Percentiles rank a stretch among this genome's conserved stretches.
Evolutionary conservation across 1,140 invertebrate genomes (phyloP).

Genomic region (Cyclargus thomasi): DNA sequence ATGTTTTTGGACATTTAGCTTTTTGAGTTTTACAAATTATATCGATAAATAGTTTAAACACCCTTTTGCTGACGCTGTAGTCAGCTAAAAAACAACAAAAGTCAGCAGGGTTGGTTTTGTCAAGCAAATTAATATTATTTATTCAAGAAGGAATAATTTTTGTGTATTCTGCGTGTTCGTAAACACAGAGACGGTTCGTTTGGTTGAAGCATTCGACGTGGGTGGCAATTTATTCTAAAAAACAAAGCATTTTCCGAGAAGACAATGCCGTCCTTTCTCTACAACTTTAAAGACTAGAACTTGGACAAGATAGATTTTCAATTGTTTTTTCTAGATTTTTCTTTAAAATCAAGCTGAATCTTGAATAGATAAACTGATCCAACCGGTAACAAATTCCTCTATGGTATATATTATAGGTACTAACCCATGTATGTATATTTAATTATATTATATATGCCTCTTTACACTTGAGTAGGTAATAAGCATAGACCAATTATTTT

Average conservation of each 20-base stretch:
- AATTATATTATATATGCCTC: too few species aligned
- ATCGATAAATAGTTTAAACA: too few species aligned
- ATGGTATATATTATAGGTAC: too few species aligned
- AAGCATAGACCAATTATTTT: too few species aligned
- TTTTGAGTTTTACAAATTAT: too few species aligned
- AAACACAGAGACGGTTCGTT: conserved; percentile 12
- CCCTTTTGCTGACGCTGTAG: not conserved
- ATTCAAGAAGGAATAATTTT: conserved; percentile 16
- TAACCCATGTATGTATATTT: too few species aligned
- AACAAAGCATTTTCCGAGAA: not conserved
- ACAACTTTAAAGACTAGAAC: not conserved
- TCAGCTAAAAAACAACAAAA: not conserved
- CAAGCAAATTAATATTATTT: not conserved
- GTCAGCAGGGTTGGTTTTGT: not conserved
- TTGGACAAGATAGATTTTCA: not conserved
- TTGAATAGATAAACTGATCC: too few species aligned
- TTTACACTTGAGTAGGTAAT: too few species aligned
- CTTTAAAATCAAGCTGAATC: too few species aligned
- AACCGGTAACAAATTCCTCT: too few species aligned
- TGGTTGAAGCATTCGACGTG: not conserved
- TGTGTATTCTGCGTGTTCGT: conserved; percentile 12
- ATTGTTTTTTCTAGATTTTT: not conserved
- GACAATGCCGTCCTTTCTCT: not conserved
- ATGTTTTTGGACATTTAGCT: too few species aligned
- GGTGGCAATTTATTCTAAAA: not conserved